Evolutionary conservation across 2,113 vertebrate genomes (phyloP), one percentile per base, ranked within the genome.

Genomic region (Brachypodius melanocephalos): DNA sequence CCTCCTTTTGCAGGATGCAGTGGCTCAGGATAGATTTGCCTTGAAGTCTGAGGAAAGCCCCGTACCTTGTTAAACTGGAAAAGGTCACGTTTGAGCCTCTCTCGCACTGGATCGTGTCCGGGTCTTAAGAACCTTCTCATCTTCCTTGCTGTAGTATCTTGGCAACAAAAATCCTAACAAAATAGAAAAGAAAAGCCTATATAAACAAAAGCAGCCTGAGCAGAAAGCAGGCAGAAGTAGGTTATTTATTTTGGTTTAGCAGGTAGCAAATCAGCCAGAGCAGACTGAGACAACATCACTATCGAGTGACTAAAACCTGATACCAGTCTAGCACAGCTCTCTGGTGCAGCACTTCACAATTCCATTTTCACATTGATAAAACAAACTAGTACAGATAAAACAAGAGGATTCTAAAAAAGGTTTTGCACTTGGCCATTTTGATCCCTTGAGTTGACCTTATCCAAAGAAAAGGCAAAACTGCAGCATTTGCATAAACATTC

Each of bases 101-200:
- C 99, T 96, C 99, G 96, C 11, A 98, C 98, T 83, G 98, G 98
- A 93, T 99, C 99, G 0, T 99, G 98, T 49, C 99, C 99, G 1
- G 99, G 97, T 94, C 99, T 98, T 89, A 99, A 98, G 97, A 99
- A 99, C 76, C 99, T 98, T 97, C 99, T 99, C 99, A 99, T 99
- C 95, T 97, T 98, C 96, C 92, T 95, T 8, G 29, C 71, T 74
- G 91, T 24, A 72, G 84, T 72, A 89, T 61, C 89, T 69, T 91
- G 95, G 93, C 94, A 96, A 84, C 81, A 87, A 90, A 93, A 91
- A 71, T 88, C 95, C 96, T 97, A 93, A 81, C 9, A 13, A 51
- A 65, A 25, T 14, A 87, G 29, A 67, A 65, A 36, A 77, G 9
- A n/a, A 90, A 72, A 83, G 52, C 32, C 72, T 65, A 68, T 17